A percentile compares a stretch with the other conserved stretches of the same genome.
Evolutionary conservation across 2,888 invertebrate species (phyloP).

Genomic region (Notocelia uddmanniana): DNA sequence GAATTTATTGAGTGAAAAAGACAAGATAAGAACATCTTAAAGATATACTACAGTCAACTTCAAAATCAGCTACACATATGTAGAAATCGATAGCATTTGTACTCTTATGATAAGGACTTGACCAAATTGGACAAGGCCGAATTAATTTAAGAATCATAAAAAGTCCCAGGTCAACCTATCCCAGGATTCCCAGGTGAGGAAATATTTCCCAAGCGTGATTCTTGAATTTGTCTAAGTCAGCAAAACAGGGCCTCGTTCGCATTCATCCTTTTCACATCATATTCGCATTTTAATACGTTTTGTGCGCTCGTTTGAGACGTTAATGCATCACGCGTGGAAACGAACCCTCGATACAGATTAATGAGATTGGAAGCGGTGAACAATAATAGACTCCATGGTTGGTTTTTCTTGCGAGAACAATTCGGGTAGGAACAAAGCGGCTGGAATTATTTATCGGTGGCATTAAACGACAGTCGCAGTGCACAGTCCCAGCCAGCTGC

Average conservation of each 20-base stretch:
- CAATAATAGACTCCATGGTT: not conserved
- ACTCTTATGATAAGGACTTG: too few relatives aligned
- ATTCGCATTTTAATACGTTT: not conserved
- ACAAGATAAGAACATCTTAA: too few relatives aligned
- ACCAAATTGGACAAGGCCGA: not conserved
- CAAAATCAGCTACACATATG: too few relatives aligned
- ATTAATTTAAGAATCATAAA: constrained; percentile 1
- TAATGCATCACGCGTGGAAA: not conserved
- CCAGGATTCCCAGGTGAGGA: not conserved
- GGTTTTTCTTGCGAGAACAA: not conserved
- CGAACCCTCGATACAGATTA: not conserved
- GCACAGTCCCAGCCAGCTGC: constrained; percentile 52
- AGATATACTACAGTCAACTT: too few relatives aligned
- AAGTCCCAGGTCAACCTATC: not conserved
- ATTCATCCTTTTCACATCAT: too few relatives aligned
- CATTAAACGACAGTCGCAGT: constrained; percentile 55
- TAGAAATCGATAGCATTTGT: too few relatives aligned
- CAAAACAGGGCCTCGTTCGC: not conserved
- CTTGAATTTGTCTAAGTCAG: constrained; percentile 18
- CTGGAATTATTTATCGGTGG: constrained; percentile 59
- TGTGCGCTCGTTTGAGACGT: not conserved
- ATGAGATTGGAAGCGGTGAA: not conserved
- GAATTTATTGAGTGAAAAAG: not conserved
- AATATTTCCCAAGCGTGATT: constrained; percentile 22
- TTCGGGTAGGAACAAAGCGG: constrained; percentile 34